phyloP scores from a whole-genome alignment of 2,888 invertebrate species.

The Drosophila kokeensis region DNA sequence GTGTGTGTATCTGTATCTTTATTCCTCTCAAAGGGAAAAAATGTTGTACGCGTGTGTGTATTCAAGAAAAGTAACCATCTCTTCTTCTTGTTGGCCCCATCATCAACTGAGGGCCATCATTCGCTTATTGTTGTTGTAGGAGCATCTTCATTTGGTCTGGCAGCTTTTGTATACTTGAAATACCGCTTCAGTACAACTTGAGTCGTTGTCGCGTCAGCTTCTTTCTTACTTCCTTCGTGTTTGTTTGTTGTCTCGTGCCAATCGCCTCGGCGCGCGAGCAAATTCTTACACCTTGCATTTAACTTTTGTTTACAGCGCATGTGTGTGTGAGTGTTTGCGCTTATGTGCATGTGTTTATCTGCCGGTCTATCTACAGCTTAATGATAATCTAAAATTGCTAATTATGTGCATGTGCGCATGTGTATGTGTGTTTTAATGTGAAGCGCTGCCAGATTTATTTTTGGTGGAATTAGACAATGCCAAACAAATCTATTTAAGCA shows the following conservation, averaged over 20 bases:
- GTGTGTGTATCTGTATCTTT: conserved; percentile 50
- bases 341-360: conserved; percentile 28
- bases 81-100: conserved; percentile 44
- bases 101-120: conserved; percentile 57
- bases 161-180: conserved; percentile 79
- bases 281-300: conserved; percentile 58
- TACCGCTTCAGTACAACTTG: conserved; percentile 76
- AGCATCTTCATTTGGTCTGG: conserved; percentile 66
- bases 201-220: conserved; percentile 68
- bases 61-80: conserved; percentile 76
- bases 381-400: conserved; percentile 63
- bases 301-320: conserved; percentile 60
- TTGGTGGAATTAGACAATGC: conserved; percentile 1
- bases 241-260: conserved; percentile 23
- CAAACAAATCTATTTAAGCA: background rate
- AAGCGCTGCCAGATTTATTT: conserved; percentile 28
- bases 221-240: conserved; percentile 15
- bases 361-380: conserved; percentile 55
- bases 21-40: conserved; percentile 64
- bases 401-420: conserved; percentile 21
- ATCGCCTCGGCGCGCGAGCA: conserved; percentile 28
- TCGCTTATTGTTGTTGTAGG: conserved; percentile 44
- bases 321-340: conserved; percentile 23
- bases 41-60: conserved; percentile 63
- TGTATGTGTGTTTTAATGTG: conserved; percentile 16